Conservation (phyloP, 2,888 invertebrate species). For the Lasioglossum calceatum region DNA sequence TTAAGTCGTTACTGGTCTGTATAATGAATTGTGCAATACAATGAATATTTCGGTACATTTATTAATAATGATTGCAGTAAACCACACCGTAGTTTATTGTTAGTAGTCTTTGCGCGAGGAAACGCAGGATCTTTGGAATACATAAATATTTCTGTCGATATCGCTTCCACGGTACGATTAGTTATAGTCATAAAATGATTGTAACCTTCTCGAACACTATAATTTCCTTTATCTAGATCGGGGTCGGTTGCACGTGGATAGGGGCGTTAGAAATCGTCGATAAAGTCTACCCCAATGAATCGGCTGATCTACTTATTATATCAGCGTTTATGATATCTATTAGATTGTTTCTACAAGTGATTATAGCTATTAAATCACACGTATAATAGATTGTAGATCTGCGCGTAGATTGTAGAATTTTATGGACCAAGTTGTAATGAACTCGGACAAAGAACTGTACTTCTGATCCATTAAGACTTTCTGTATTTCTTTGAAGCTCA, state of each 20-base stretch:
- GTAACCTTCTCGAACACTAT: slow-evolving; percentile 39
- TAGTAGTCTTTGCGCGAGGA: background rate
- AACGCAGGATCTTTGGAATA: background rate
- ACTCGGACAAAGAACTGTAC: background rate
- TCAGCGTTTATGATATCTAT: slow-evolving; percentile 12
- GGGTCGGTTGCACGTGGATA: slow-evolving; percentile 25
- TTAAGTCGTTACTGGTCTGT: background rate
- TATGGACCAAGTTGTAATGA: background rate
- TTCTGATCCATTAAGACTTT: background rate
- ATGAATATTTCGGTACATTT: background rate
- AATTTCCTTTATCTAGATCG: slow-evolving; percentile 56
- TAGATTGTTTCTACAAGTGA: slow-evolving; percentile 14
- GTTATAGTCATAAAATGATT: slow-evolving; percentile 48
- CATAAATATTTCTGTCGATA: slow-evolving; percentile 20
- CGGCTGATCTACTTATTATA: slow-evolving; percentile 9
- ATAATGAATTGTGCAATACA: background rate
- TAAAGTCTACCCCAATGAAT: slow-evolving; percentile 12
- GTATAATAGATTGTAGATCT: background rate
- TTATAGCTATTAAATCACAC: slow-evolving; percentile 4
- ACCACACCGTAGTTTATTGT: background rate
- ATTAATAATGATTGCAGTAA: background rate
- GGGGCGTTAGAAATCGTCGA: slow-evolving; percentile 35
- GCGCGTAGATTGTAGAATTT: background rate
- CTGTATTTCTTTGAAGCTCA: too few species aligned
- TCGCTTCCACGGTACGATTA: slow-evolving; percentile 17